phyloP scores from a whole-genome alignment of 1,140 invertebrate genomes.

The Apis laboriosa region DNA sequence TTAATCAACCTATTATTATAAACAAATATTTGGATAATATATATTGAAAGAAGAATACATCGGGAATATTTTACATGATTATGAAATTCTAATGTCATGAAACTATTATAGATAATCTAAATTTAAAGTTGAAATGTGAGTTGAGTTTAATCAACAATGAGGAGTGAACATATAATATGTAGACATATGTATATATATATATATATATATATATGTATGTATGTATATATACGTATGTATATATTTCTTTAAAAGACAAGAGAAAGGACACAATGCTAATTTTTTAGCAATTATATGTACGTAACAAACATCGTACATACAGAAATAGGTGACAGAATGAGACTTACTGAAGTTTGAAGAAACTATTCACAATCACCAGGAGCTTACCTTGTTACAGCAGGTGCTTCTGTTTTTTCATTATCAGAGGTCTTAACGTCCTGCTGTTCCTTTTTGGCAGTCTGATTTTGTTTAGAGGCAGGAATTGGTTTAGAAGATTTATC shows the following conservation, averaged over 20 bases:
- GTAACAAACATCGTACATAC: slow-evolving; percentile 54
- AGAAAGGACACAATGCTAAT: slow-evolving; percentile 46
- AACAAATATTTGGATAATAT: slow-evolving; percentile 36
- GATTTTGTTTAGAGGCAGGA: slow-evolving; percentile 81
- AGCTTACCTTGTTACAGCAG: slow-evolving; percentile 80
- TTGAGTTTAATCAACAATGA: slow-evolving; percentile 45
- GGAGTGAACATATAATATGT: slow-evolving; percentile 48
- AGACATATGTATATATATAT: slow-evolving; percentile 37
- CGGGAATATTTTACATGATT: slow-evolving; percentile 20
- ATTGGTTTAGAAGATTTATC: slow-evolving; percentile 81
- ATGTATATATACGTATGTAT: slow-evolving; percentile 38
- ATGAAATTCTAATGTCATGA: slow-evolving; percentile 28
- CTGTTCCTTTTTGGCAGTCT: slow-evolving; percentile 80
- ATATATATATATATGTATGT: slow-evolving; percentile 38
- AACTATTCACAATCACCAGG: slow-evolving; percentile 76
- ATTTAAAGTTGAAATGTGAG: slow-evolving; percentile 50
- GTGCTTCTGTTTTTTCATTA: slow-evolving; percentile 80
- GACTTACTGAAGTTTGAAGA: slow-evolving; percentile 74
- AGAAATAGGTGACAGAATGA: slow-evolving; percentile 64
- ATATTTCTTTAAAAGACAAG: slow-evolving; percentile 44
- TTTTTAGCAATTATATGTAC: slow-evolving; percentile 48
- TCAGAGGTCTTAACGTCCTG: slow-evolving; percentile 80
- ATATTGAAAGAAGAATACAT: slow-evolving; percentile 31
- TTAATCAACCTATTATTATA: slow-evolving; percentile 22
- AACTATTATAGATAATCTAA: slow-evolving; percentile 22